A percentile compares a stretch with the other conserved stretches of the same genome.
These are phyloP conservation scores for Leptobrachium ailaonicum DNA, from an alignment of 2,113 vertebrate species.

Conservation along the genomic window DNA sequence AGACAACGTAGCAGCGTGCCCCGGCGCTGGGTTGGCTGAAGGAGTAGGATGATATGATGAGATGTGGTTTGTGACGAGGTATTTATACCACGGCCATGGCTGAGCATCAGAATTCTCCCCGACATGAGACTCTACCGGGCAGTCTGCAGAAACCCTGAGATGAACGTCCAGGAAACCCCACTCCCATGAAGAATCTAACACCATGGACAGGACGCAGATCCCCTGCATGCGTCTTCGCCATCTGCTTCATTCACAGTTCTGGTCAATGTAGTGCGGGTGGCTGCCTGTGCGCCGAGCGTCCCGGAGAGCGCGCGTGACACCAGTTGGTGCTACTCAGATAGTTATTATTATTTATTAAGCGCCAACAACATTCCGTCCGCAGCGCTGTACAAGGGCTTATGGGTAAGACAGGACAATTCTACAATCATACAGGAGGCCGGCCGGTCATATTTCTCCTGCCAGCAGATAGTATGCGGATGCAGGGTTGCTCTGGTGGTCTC, in stretches of 20 bases:
- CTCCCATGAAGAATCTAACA: conserved; percentile 34
- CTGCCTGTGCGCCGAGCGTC: not conserved
- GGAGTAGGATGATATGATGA: too few species aligned
- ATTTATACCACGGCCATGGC: conserved; percentile 3
- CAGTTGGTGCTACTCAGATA: not conserved
- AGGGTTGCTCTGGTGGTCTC: not conserved
- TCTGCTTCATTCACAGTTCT: conserved; percentile 23
- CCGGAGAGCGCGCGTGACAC: not conserved
- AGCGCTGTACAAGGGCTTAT: too few species aligned
- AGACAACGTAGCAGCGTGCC: not conserved
- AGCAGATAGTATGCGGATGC: too few species aligned
- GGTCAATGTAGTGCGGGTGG: conserved; percentile 19
- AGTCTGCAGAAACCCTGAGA: conserved; percentile 13
- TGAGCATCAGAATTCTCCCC: not conserved
- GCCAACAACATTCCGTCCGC: too few species aligned
- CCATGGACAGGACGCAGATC: conserved; percentile 10
- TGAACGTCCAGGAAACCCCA: conserved; percentile 2
- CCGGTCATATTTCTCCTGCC: too few species aligned
- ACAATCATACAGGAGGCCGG: too few species aligned
- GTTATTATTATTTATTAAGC: too few species aligned
- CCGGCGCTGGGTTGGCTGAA: not conserved
- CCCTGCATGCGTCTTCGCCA: not conserved
- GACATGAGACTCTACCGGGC: not conserved
- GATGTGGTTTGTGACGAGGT: too few species aligned
- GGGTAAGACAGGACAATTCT: too few species aligned